A percentile compares a stretch with the other conserved stretches of the same genome.
Evolutionary conservation across 2,888 invertebrate species (phyloP).

Genomic region (Epinotia bilunana): DNA sequence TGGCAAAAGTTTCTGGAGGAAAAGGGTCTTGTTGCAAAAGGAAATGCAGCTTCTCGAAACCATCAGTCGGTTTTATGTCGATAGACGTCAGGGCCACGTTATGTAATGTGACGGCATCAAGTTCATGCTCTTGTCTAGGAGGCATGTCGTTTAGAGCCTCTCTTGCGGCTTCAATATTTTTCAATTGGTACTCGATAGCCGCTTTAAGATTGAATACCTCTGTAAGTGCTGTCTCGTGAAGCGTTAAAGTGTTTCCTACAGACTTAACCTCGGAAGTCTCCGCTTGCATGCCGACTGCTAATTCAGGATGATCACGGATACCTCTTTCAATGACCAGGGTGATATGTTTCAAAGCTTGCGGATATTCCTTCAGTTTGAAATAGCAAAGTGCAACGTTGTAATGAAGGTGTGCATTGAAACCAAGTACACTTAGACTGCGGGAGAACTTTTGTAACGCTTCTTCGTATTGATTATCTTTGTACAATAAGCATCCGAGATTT

Average conservation of each 20-base stretch:
- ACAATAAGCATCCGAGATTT: constrained; percentile 97
- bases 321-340: constrained; percentile 97
- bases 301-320: constrained; percentile 97
- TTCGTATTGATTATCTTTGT: constrained; percentile 93
- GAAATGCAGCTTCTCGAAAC: constrained; percentile 94
- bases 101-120: constrained; percentile 98
- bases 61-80: constrained; percentile 94
- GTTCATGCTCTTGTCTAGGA: constrained; percentile 97
- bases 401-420: constrained; percentile 95
- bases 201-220: constrained; percentile 99
- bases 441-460: constrained; percentile 96
- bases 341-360: constrained; percentile 96
- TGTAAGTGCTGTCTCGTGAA: constrained; percentile 98
- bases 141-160: constrained; percentile 96
- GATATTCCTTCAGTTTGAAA: constrained; percentile 96
- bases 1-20: constrained; percentile 98
- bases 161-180: constrained; percentile 90
- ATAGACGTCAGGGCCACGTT: constrained; percentile 97
- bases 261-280: constrained; percentile 96
- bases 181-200: constrained; percentile 96
- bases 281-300: constrained; percentile 98
- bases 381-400: constrained; percentile 98
- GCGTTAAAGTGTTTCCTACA: constrained; percentile 96
- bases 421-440: constrained; percentile 93
- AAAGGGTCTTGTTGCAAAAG: constrained; percentile 97